Percentiles rank a stretch among this genome's conserved stretches.
These are phyloP conservation scores for Hystrix cristata DNA, from an alignment of 2,113 vertebrate genomes.

Conservation along the genomic window DNA sequence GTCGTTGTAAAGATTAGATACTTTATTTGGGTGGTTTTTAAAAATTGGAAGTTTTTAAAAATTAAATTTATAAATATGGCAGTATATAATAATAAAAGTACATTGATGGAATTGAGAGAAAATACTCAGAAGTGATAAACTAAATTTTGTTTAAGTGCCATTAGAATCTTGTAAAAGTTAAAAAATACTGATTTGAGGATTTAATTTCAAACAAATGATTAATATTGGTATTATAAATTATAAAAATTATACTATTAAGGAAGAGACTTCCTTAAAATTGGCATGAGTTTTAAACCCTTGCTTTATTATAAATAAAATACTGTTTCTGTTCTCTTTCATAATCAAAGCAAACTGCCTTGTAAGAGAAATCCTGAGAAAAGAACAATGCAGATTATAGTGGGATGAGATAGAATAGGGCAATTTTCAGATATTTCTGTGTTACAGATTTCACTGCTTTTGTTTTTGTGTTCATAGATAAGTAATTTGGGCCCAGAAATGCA, in stretches of 20 bases:
- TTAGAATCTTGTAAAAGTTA: slow-evolving; percentile 48
- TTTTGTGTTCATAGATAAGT: slow-evolving; percentile 11
- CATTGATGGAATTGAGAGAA: slow-evolving; percentile 45
- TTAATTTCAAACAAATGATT: slow-evolving; percentile 54
- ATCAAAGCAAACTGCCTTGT: slow-evolving; percentile 43
- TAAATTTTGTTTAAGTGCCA: slow-evolving; percentile 62
- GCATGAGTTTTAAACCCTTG: slow-evolving; percentile 54
- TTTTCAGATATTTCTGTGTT: slow-evolving; percentile 34
- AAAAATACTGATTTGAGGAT: slow-evolving; percentile 36
- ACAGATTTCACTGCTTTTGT: slow-evolving; percentile 11
- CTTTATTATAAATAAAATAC: slow-evolving; percentile 42
- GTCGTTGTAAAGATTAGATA: slow-evolving; percentile 46
- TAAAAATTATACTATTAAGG: slow-evolving; percentile 10
- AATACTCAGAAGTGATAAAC: slow-evolving; percentile 30
- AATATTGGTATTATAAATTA: slow-evolving; percentile 7
- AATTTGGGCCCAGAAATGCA: slow-evolving; percentile 15
- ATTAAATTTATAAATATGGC: slow-evolving; percentile 41
- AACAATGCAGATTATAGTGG: background rate
- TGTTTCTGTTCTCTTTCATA: slow-evolving; percentile 52
- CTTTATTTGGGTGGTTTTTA: slow-evolving; percentile 42
- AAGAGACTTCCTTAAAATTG: slow-evolving; percentile 42
- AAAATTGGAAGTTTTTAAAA: background rate
- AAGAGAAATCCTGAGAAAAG: slow-evolving; percentile 33
- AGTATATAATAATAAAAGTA: slow-evolving; percentile 13
- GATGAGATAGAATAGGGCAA: background rate